Base-by-base conservation (phyloP, 2,797 vertebrate genomes). In the Syngnathus acus region DNA sequence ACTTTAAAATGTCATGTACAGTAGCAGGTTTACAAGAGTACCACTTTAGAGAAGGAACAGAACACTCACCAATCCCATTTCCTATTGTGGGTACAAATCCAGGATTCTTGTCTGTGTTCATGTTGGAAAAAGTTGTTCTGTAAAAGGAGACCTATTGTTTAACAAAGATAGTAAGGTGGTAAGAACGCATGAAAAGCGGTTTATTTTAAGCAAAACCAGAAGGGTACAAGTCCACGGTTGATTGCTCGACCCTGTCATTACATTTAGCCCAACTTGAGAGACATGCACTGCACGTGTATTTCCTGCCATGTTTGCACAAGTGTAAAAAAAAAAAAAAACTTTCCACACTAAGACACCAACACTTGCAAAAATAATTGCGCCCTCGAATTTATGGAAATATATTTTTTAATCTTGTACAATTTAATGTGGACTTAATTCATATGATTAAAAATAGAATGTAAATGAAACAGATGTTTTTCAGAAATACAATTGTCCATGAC, bases 171-270 rank as follows among this genome's bases (percentile, higher is more conserved):
- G 74, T 80, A 57, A 75, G 66, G 67, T 38, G 57, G 57, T 39
- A 9, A 9, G 13, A 19, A 60, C 40, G 19, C 38, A 51, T 63
- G 73, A 74, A 72, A 80, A 39, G 13, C 65, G 71, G 70, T 68
- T 58, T 47, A 54, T 64, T 48, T 59, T 58, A 71, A 68, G 68
- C 68, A 65, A 16, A 62, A 65, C 64, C 32, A 65, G 73, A 47
- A 65, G 64, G 43, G 68, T 73, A 70, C 75, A 74, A 78, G 80
- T 69, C 68, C 81, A 87, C 58, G 85, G 84, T 89, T 86, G 84
- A 82, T 71, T 70, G 85, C 86, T 89, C 87, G 82, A 87, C 67
- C 83, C 69, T 78, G 78, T 78, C 70, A 78, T 83, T 78, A 19
- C 62, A 50, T 47, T 21, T 45, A 37, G 40, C 61, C 23, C 26